A percentile compares a stretch with the other conserved stretches of the same genome.
These are phyloP conservation scores for Megaceryle torquata DNA, from an alignment of 2,113 vertebrate species.

Conservation along the genomic window DNA sequence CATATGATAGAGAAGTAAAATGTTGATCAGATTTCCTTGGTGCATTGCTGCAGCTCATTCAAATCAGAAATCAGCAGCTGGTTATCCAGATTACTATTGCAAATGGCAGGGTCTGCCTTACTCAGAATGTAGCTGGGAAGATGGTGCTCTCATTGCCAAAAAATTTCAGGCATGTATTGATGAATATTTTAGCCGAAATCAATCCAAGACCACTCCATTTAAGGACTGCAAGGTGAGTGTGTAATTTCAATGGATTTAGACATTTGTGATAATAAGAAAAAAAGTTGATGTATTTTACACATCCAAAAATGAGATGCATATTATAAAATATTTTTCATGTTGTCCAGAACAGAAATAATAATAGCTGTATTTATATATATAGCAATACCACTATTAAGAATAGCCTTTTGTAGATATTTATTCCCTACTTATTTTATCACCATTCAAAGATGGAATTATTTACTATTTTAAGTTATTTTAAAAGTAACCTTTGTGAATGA, in stretches of 20 bases:
- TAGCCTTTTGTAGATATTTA: background rate
- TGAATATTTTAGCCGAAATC: slow-evolving; percentile 92
- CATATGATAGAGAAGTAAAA: slow-evolving; percentile 3
- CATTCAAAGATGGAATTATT: background rate
- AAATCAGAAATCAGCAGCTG: slow-evolving; percentile 94
- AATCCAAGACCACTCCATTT: slow-evolving; percentile 91
- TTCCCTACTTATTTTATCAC: background rate
- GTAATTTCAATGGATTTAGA: background rate
- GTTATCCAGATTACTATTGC: slow-evolving; percentile 95
- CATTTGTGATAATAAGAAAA: background rate
- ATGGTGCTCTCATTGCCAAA: slow-evolving; percentile 89
- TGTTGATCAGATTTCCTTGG: background rate
- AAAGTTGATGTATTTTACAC: background rate
- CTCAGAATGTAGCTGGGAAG: slow-evolving; percentile 97
- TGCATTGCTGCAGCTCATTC: slow-evolving; percentile 85
- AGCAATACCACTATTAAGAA: background rate
- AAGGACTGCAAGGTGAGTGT: slow-evolving; percentile 92
- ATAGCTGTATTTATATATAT: background rate
- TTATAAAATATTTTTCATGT: background rate
- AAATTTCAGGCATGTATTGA: slow-evolving; percentile 93
- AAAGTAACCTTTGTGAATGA: background rate
- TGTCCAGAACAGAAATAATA: background rate
- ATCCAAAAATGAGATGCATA: background rate
- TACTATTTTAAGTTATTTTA: slow-evolving; percentile 14
- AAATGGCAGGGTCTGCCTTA: slow-evolving; percentile 97